Percentiles rank a stretch among this genome's conserved stretches.
Conservation (phyloP, 2,797 vertebrate genomes). For the Prunella strophiata region DNA sequence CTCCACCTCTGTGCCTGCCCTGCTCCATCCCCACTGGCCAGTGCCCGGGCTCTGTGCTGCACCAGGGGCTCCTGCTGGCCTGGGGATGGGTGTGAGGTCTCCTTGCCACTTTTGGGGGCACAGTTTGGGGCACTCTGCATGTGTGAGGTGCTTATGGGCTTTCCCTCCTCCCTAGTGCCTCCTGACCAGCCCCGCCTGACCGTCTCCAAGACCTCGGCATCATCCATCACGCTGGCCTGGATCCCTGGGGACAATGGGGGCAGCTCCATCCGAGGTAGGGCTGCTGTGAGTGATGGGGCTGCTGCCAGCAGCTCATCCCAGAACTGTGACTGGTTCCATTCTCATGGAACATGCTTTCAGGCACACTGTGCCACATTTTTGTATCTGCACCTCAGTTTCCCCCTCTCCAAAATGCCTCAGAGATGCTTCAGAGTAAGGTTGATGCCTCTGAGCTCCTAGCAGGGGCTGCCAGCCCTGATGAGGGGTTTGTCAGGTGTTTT, state of each 20-base stretch:
- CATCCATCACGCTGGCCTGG: slow-evolving; percentile 97
- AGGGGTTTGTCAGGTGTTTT: neutral
- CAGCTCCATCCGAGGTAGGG: slow-evolving; percentile 94
- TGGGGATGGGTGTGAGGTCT: rapidly evolving
- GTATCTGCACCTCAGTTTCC: neutral
- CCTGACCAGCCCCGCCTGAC: slow-evolving; percentile 97
- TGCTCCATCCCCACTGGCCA: rapidly evolving
- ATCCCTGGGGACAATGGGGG: slow-evolving; percentile 98
- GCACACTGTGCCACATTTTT: rapidly evolving
- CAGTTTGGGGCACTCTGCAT: rapidly evolving
- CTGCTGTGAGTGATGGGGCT: rapidly evolving
- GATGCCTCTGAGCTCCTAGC: neutral
- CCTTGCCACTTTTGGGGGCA: rapidly evolving
- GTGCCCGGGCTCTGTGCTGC: neutral
- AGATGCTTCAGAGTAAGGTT: rapidly evolving
- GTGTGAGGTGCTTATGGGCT: neutral
- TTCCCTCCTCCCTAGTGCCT: slow-evolving; percentile 80
- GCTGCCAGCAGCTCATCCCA: neutral
- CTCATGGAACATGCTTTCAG: rapidly evolving
- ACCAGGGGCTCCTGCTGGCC: rapidly evolving
- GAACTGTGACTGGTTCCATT: neutral
- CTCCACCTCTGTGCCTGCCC: rapidly evolving
- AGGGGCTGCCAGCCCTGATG: neutral
- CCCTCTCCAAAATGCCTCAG: neutral
- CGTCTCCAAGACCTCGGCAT: slow-evolving; percentile 95